Evolutionary conservation across 2,888 invertebrate genomes (phyloP).

Genomic region (Drosophila subquinaria): DNA sequence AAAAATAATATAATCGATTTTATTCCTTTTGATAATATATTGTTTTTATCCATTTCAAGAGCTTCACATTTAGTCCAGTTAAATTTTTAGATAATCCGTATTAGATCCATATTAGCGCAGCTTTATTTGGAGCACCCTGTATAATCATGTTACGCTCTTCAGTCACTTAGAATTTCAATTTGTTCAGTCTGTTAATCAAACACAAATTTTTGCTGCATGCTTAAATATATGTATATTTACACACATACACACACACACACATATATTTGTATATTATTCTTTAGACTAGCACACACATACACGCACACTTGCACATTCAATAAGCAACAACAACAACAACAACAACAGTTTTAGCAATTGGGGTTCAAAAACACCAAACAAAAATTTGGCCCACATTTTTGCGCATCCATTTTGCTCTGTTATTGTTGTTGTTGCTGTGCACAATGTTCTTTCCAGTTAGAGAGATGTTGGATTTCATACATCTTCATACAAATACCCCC

Average conservation of each 20-base stretch:
- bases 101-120: neutral
- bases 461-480: slow-evolving; percentile 31
- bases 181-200: slow-evolving; percentile 22
- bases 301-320: slow-evolving; percentile 24
- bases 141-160: slow-evolving; percentile 3
- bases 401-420: slow-evolving; percentile 50
- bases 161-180: slow-evolving; percentile 16
- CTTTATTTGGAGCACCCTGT: neutral
- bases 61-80: too few species aligned
- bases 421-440: slow-evolving; percentile 16
- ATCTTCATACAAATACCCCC: slow-evolving; percentile 4
- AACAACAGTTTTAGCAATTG: slow-evolving; percentile 31
- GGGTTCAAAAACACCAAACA: slow-evolving; percentile 38
- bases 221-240: neutral
- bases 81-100: neutral
- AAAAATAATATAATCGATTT: too few species aligned
- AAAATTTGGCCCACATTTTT: slow-evolving; percentile 68
- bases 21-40: too few species aligned
- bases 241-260: neutral
- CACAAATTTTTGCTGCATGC: slow-evolving; percentile 15
- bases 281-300: slow-evolving; percentile 11
- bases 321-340: slow-evolving; percentile 22
- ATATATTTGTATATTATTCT: neutral
- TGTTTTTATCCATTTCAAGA: too few species aligned
- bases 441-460: slow-evolving; percentile 46